Percentiles rank a stretch among this genome's conserved stretches.
Evolutionary conservation across 2,888 invertebrate genomes (phyloP).

Genomic region (Drosophila borealis): DNA sequence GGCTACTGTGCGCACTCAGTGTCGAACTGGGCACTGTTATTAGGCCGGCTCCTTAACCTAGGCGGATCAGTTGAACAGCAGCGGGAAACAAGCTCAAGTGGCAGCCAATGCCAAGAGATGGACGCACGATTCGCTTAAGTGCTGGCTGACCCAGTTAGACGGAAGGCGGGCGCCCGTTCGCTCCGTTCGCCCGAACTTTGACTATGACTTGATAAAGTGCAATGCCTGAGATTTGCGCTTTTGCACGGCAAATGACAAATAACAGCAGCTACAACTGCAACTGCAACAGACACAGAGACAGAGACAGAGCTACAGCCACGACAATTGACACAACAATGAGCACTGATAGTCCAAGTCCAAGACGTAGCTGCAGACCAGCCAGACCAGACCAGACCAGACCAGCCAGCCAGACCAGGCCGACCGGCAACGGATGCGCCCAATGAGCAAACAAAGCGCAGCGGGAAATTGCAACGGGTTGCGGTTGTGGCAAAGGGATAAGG

Average conservation of each 20-base stretch:
- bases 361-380: slow-evolving; percentile 22
- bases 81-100: slow-evolving; percentile 57
- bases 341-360: slow-evolving; percentile 59
- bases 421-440: slow-evolving; percentile 80
- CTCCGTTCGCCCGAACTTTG: slow-evolving; percentile 31
- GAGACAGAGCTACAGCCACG: slow-evolving; percentile 41
- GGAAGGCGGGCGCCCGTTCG: slow-evolving; percentile 34
- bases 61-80: slow-evolving; percentile 30
- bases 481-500: background rate
- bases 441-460: slow-evolving; percentile 80
- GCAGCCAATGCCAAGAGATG: slow-evolving; percentile 72
- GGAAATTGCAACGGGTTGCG: slow-evolving; percentile 64
- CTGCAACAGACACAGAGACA: slow-evolving; percentile 34
- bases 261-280: slow-evolving; percentile 46
- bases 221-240: slow-evolving; percentile 72
- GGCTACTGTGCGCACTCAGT: slow-evolving; percentile 69
- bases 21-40: slow-evolving; percentile 56
- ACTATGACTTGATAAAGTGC: slow-evolving; percentile 74
- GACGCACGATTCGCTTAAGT: slow-evolving; percentile 80
- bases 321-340: slow-evolving; percentile 80
- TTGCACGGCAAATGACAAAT: slow-evolving; percentile 77
- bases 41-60: slow-evolving; percentile 62
- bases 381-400: slow-evolving; percentile 17
- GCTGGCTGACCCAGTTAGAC: slow-evolving; percentile 75
- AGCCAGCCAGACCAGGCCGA: slow-evolving; percentile 19